Conservation (phyloP, 1,140 invertebrate species). For the Eueides isabella region DNA sequence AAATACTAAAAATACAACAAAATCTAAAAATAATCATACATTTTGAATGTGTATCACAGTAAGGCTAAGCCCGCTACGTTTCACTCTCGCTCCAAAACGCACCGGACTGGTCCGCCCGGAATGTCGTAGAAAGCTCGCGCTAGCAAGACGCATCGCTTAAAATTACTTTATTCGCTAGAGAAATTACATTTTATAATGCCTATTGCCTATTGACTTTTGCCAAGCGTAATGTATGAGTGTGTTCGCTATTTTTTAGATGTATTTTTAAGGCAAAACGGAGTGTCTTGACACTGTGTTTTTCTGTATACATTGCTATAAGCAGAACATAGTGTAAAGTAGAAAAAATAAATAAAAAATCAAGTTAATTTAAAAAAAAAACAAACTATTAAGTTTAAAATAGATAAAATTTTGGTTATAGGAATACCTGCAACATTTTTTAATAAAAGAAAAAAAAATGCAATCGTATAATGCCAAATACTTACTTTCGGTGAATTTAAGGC, state of each 20-base stretch:
- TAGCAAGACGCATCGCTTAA: slow-evolving; percentile 32
- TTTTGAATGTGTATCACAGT: slow-evolving; percentile 18
- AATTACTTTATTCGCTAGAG: slow-evolving; percentile 31
- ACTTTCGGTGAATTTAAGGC: no score
- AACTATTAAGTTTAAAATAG: no score
- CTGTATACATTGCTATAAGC: no score
- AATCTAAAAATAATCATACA: slow-evolving; percentile 22
- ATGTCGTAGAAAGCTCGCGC: slow-evolving; percentile 45
- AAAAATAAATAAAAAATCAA: no score
- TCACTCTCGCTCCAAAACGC: slow-evolving; percentile 46
- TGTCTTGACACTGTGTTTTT: no score
- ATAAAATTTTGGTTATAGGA: no score
- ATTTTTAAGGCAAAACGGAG: no score
- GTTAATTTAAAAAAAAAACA: no score
- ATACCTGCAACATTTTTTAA: no score
- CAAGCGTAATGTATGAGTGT: not conserved
- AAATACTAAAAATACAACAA: not conserved
- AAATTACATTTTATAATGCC: slow-evolving; percentile 16
- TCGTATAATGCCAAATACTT: no score
- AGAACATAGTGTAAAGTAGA: no score
- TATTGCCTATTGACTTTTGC: not conserved
- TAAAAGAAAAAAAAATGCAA: not conserved
- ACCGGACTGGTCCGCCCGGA: slow-evolving; percentile 38
- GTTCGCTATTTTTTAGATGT: not conserved
- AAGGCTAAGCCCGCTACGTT: slow-evolving; percentile 22